Conservation (phyloP, 30 jellyfish, hydroid and myxozoan genomes). For the Hydractinia echinata region DNA sequence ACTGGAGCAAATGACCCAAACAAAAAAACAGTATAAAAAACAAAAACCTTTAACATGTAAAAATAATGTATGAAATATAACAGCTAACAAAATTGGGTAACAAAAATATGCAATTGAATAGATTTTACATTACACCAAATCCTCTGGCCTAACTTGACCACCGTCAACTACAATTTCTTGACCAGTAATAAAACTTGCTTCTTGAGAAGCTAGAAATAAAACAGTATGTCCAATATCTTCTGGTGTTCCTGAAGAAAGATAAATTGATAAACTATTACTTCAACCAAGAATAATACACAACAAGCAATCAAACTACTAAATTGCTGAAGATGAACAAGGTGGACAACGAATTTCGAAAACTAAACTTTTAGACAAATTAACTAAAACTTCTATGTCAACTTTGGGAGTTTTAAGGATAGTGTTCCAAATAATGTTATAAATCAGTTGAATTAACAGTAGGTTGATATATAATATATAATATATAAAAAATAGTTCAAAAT, state of each 20-base stretch:
- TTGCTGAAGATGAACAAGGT: background rate
- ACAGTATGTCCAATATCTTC: conserved; percentile 27
- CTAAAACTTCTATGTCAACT: too few relatives aligned
- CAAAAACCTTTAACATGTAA: too few relatives aligned
- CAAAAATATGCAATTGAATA: background rate
- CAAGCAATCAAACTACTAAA: background rate
- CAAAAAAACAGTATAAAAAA: too few relatives aligned
- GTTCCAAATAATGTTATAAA: too few relatives aligned
- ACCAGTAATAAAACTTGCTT: conserved; percentile 25
- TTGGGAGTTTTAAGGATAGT: too few relatives aligned
- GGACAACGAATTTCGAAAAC: background rate
- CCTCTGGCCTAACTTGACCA: conserved; percentile 13
- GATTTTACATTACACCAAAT: background rate
- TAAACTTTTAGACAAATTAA: background rate
- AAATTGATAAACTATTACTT: background rate
- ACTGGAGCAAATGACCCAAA: too few relatives aligned
- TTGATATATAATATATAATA: too few relatives aligned
- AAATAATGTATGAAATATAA: too few relatives aligned
- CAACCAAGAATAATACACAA: background rate
- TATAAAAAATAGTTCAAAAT: too few relatives aligned
- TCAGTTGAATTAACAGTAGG: too few relatives aligned
- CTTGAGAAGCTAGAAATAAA: conserved; percentile 14
- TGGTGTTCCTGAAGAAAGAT: conserved; percentile 12
- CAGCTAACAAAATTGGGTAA: too few relatives aligned
- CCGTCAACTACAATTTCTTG: conserved; percentile 33